These are phyloP conservation scores for Chloebia gouldiae DNA, from an alignment of 2,113 vertebrate species.

Conservation along the genomic window DNA sequence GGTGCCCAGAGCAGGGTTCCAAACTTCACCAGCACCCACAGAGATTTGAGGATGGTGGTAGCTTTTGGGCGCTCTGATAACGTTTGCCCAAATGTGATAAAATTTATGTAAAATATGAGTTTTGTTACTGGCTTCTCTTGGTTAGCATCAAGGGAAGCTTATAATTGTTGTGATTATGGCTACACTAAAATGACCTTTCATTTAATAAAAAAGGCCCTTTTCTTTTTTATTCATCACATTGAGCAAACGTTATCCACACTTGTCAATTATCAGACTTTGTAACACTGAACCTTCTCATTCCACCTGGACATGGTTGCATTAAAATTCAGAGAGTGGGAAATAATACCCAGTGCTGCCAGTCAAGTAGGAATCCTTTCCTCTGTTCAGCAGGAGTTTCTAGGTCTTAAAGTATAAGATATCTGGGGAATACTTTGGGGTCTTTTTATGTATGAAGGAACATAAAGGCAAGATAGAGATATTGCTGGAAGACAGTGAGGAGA, in stretches of 20 bases:
- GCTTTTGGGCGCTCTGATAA: neutral
- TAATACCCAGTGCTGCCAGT: slow-evolving; percentile 21
- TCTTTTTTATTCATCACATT: neutral
- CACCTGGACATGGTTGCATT: neutral
- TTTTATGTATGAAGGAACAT: neutral
- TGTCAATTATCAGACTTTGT: slow-evolving; percentile 34
- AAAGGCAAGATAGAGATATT: neutral
- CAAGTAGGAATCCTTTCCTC: slow-evolving; percentile 16
- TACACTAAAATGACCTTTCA: neutral
- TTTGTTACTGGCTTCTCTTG: neutral
- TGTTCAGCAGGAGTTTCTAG: neutral
- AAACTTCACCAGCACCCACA: neutral
- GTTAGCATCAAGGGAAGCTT: neutral
- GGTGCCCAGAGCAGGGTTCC: neutral
- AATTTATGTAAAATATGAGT: neutral
- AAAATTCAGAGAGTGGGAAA: slow-evolving; percentile 28
- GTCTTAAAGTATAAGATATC: neutral
- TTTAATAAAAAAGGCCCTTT: neutral
- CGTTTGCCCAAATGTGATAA: neutral
- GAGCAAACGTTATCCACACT: neutral
- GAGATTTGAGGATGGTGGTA: neutral
- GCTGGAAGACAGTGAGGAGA: neutral
- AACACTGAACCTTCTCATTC: neutral
- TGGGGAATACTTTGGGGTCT: neutral
- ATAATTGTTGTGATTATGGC: neutral